A percentile compares a stretch with the other conserved stretches of the same genome.
These are phyloP conservation scores for Ochotona princeps DNA, from an alignment of 2,113 vertebrate species.

Conservation along the genomic window DNA sequence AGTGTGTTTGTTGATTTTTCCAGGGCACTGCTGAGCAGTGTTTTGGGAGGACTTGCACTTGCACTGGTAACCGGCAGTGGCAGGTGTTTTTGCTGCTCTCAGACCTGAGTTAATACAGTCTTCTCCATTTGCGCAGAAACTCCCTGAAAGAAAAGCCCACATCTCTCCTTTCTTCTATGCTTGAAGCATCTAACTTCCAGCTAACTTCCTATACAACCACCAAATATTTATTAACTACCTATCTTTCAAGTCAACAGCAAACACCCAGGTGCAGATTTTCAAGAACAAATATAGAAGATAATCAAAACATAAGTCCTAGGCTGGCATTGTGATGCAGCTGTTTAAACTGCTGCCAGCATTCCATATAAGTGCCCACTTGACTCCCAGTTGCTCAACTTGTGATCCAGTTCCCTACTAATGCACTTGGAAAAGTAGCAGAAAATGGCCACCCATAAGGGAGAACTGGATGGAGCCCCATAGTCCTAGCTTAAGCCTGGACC, in stretches of 20 bases:
- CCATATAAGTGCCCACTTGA: too few species aligned
- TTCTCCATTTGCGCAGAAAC: background rate
- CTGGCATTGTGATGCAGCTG: too few species aligned
- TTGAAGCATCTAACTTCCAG: background rate
- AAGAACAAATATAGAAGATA: background rate
- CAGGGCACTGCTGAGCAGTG: background rate
- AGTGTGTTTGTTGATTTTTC: background rate
- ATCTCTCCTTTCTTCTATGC: background rate
- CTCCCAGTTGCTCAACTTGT: too few species aligned
- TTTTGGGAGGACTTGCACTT: background rate
- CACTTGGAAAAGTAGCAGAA: too few species aligned
- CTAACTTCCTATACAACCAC: background rate
- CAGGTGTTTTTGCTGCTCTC: background rate
- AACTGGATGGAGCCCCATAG: too few species aligned
- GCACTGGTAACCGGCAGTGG: background rate
- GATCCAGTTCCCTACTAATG: too few species aligned
- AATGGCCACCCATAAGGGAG: too few species aligned
- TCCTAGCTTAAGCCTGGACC: too few species aligned
- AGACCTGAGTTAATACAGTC: background rate
- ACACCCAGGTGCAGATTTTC: background rate
- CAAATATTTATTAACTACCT: background rate
- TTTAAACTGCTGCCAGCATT: too few species aligned
- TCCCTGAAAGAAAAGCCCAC: background rate
- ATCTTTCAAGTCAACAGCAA: background rate
- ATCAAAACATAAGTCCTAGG: background rate